Evolutionary conservation across 1,140 invertebrate species (phyloP), one percentile per base, ranked within the genome.

Genomic region (Gryon sp.): DNA sequence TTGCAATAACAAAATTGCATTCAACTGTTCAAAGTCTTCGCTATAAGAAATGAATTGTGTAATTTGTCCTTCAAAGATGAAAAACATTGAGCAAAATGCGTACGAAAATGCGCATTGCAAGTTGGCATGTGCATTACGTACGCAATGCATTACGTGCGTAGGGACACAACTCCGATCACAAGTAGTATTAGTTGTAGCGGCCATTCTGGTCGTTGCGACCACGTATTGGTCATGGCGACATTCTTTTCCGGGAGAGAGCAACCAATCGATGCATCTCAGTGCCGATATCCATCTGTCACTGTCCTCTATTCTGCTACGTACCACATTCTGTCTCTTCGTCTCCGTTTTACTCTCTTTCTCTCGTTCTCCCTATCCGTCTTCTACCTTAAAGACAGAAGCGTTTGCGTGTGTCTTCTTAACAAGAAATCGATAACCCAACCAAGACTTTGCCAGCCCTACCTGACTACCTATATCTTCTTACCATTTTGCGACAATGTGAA

Each of bases 211-310:
- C 81, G 76, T 77, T 72, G 81, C 60, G 82, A 82, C 80, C 84
- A 84, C 84, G 85, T 82, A 87, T 87, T 87, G 86, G 86, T 83
- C 84, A 73, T 76, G 76, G 82, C 85, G 80, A 83, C 85, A 87
- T 87, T 87, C 86, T 87, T 87, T 87, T 87, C 86, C 86, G 84
- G 84, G 80, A 84, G 83, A 84, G 83, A 87, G 83, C 86, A 80
- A 86, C 86, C 86, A 87, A 87, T 87, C 85, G 85, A 87, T 87
- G 85, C 85, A 87, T 87, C 86, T 87, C 82, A 73, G 63, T 76
- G 81, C 82, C 86, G 87, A 88, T 88, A 86, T 84, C 82, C 86
- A 87, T 88, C 87, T 88, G 87, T 88, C 87, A 88, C 84, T 88
- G 87, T 88, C 87, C 74, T 78, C 75, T 73, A 78, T 79, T 79